Percentiles rank a stretch among this genome's conserved stretches.
phyloP scores from a whole-genome alignment of 1,140 invertebrate species.

The Phortica variegata region DNA sequence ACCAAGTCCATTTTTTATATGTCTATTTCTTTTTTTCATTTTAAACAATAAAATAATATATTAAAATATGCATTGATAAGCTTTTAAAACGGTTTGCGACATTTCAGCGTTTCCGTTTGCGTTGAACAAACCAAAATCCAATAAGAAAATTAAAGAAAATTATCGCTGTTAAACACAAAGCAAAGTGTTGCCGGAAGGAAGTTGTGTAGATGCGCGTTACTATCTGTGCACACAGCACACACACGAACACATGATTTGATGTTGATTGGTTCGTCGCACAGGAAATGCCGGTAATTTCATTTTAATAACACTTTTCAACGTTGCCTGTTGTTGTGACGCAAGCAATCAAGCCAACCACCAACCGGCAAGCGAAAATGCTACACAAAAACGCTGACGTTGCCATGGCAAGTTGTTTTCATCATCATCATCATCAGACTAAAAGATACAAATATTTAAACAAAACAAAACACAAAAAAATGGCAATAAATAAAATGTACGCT shows the following conservation, averaged over 20 bases:
- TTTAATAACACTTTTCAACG: conserved; percentile 20
- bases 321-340: conserved; percentile 6
- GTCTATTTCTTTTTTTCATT: too few species aligned
- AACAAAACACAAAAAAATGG: too few species aligned
- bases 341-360: conserved; percentile 7
- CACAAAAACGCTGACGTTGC: conserved; percentile 4
- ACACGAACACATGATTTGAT: conserved; percentile 6
- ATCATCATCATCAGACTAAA: too few species aligned
- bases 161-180: background rate
- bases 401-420: too few species aligned
- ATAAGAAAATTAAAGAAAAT: conserved; percentile 15
- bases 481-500: conserved; percentile 45
- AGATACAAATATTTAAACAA: too few species aligned
- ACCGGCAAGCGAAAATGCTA: background rate
- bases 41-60: too few species aligned
- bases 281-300: conserved; percentile 49
- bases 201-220: conserved; percentile 8
- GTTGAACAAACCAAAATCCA: conserved; percentile 16
- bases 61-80: conserved; percentile 49
- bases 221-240: too few species aligned
- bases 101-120: conserved; percentile 31
- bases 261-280: conserved; percentile 26
- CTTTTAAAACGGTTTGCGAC: conserved; percentile 21
- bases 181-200: conserved; percentile 33
- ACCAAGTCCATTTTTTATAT: too few species aligned